These are phyloP conservation scores for Hippocampus kuda DNA, from an alignment of 2,797 vertebrate genomes.

Conservation along the genomic window DNA sequence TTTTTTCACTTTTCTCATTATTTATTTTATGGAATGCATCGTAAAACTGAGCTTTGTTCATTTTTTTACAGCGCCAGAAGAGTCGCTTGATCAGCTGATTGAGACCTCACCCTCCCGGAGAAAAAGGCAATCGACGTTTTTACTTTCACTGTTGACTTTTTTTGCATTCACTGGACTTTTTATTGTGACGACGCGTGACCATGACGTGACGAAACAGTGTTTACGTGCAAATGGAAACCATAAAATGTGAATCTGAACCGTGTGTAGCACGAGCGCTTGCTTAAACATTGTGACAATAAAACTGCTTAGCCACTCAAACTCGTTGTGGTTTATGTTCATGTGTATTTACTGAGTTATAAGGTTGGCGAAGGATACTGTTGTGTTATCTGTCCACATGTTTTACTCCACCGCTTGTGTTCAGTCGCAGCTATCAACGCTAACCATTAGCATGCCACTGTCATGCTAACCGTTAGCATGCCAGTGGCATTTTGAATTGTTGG, in stretches of 20 bases:
- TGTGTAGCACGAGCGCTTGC: constrained; percentile 7
- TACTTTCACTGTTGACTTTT: no score
- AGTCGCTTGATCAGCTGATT: neutral
- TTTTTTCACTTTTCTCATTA: neutral
- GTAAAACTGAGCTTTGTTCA: neutral
- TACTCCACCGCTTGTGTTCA: no score
- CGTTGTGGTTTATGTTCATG: neutral
- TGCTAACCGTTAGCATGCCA: no score
- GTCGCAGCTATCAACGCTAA: neutral
- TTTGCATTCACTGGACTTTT: neutral
- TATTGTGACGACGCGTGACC: neutral
- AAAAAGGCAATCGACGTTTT: neutral
- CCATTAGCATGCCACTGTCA: no score
- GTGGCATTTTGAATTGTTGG: no score
- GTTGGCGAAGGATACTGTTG: neutral
- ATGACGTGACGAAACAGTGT: neutral
- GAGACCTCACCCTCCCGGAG: neutral
- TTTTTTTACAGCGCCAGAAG: neutral
- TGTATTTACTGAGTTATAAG: neutral
- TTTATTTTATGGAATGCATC: neutral
- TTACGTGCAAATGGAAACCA: neutral
- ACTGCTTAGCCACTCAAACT: neutral
- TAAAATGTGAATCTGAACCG: neutral
- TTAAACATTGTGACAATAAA: constrained; percentile 26
- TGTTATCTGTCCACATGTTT: no score